Base-by-base conservation (phyloP, 2,113 vertebrate genomes). In the Protobothrops flavoviridis region DNA sequence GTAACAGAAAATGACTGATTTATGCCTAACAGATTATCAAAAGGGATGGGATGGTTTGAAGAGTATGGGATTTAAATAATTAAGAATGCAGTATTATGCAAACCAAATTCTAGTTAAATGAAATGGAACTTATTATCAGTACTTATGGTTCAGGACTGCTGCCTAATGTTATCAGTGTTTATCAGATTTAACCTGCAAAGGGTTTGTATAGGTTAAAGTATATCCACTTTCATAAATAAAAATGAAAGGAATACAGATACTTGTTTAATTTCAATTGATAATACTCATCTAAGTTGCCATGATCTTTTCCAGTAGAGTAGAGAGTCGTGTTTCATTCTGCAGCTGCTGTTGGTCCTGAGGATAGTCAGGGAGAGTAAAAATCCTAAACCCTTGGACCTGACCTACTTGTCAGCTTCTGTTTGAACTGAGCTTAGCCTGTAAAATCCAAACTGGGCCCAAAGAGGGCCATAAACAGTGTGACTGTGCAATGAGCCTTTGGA, bases 361-460 rank as follows among this genome's bases (percentile, higher is more conserved):
- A 93, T 92, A 95, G 95, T 95, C 94, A 0, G 57, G 96, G 96
- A 97, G 95, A 93, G 57, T 91, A 1, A 90, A 95, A 56, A 91
- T 92, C 48, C 92, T 90, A 94, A 93, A 94, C 94, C 94, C 88
- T 0, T 1, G 92, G 93, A 93, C 94, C 97, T 94, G 94, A 94
- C 92, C 91, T 95, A 95, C 95, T 95, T 94, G 96, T 96, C 97
- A 97, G 97, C 97, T 96, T 97, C 97, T 97, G 97, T 98, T 98
- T 98, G 98, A 98, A 97, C 97, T 95, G 94, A 98, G 97, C 95
- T 97, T 97, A 97, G 98, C 97, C 97, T 96, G 96, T 96, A 97
- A 97, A 98, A 98, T 98, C 97, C 98, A 98, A 98, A 98, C 97
- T 98, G 98, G 98, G 98, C 97, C 98, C 98, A 98, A 98, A 98